These are phyloP conservation scores for Triplophysa rosa DNA, from an alignment of 2,113 vertebrate genomes.

Conservation along the genomic window DNA sequence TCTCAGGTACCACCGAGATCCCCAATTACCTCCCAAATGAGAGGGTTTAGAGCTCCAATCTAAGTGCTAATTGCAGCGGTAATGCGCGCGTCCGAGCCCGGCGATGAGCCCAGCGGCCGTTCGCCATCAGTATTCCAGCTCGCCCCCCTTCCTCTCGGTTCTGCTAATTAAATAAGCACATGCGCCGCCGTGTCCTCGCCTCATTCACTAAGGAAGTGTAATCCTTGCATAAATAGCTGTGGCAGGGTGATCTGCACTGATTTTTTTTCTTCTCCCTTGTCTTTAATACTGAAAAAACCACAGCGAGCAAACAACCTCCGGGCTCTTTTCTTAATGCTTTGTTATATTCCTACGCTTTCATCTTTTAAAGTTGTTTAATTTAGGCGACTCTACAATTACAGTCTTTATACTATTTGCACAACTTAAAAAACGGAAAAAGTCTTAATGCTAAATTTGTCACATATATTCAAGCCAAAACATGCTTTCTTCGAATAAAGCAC, in stretches of 20 bases:
- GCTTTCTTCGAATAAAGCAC: not conserved
- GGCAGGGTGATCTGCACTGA: slow-evolving; percentile 83
- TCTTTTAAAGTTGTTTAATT: not conserved
- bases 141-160: slow-evolving; percentile 64
- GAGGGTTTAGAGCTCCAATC: slow-evolving; percentile 95
- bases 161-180: slow-evolving; percentile 99
- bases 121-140: slow-evolving; percentile 85
- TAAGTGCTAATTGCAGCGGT: slow-evolving; percentile 98
- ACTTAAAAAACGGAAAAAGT: not conserved
- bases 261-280: slow-evolving; percentile 32
- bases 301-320: slow-evolving; percentile 30
- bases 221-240: slow-evolving; percentile 99
- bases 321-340: slow-evolving; percentile 29
- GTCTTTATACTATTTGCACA: too few relatives aligned
- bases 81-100: slow-evolving; percentile 95
- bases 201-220: slow-evolving; percentile 94
- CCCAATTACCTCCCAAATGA: slow-evolving; percentile 92
- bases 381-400: not conserved
- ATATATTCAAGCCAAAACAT: not conserved
- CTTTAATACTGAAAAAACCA: slow-evolving; percentile 38
- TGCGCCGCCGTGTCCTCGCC: slow-evolving; percentile 91
- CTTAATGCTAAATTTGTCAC: not conserved
- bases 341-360: not conserved
- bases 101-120: slow-evolving; percentile 87
- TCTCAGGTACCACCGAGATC: slow-evolving; percentile 89